Base-by-base conservation (phyloP, 2,113 vertebrate species). In the Leucoraja erinaceus region DNA sequence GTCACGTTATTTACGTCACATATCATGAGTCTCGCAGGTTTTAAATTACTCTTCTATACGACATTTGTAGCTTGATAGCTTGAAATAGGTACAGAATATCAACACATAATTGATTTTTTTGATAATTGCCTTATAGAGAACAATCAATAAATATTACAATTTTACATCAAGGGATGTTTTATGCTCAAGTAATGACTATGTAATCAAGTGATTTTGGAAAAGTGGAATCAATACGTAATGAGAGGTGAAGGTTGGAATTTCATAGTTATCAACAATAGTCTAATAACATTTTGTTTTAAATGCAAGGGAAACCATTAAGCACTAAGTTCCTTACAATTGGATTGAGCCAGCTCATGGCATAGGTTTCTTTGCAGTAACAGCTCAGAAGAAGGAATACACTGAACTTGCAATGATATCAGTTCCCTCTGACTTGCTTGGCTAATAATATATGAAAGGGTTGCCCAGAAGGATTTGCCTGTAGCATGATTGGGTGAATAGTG, bases 71-170 rank as follows among this genome's bases (percentile, higher is more conserved):
- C 54, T 72, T 47, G 90, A 72, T 38, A 91, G 66, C 6, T 54
- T 70, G 22, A 91, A 70, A 72, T 47, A 91, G 86, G 33, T 22
- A 68, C 31, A 66, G 47, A 91, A 91, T 91, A 72, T 54, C 66
- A 47, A 72, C 33, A 54, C 22, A 47, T 11, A 0, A 88, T 18
- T 14, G 28, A 22, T 28, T 91, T 91, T 90, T 54, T 72, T 91
- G 28, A 4, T 54, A 63, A 91, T 91, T 54, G 38, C 72, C 33
- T 91, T 54, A 74, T 91, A 28, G 68, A 74, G 31, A 72, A 72
- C 33, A 47, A 91, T 74, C 72, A 54, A 72, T 54, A 91, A 72
- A 91, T 72, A 38, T 47, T 70, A 66, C 54, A 91, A 54, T 47
- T 7, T 74, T 72, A 8, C 72, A 68, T 31, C 31, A 28, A 33